Conservation (phyloP, 2,797 vertebrate genomes). For the Coccyzus lansbergi region DNA sequence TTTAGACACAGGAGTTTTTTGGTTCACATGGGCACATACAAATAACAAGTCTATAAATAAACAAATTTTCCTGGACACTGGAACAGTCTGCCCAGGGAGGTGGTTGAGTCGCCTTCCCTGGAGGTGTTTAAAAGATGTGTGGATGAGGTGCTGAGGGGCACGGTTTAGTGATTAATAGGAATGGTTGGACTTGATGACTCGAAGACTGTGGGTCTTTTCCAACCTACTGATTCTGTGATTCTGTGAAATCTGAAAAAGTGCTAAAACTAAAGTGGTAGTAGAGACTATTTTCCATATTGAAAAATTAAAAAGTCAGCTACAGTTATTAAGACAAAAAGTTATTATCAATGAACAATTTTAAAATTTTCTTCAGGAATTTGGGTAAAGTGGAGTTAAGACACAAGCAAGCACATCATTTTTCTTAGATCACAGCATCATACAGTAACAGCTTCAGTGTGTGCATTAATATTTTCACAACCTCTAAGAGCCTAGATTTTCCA, state of each 20-base stretch:
- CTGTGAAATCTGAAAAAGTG: not conserved
- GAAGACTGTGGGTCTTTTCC: too few relatives aligned
- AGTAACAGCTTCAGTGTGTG: not conserved
- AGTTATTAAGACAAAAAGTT: not conserved
- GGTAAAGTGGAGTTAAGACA: not conserved
- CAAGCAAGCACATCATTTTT: not conserved
- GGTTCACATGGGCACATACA: not conserved
- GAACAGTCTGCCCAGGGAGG: too few relatives aligned
- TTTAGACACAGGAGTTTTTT: rapidly evolving
- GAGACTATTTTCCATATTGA: not conserved
- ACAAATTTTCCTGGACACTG: not conserved
- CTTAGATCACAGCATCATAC: not conserved
- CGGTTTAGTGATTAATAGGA: too few relatives aligned
- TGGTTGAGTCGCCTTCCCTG: too few relatives aligned
- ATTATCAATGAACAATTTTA: not conserved
- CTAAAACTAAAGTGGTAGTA: not conserved
- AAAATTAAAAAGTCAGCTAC: not conserved
- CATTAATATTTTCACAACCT: not conserved
- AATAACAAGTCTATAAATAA: not conserved
- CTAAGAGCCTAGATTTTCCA: not conserved
- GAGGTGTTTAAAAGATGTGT: too few relatives aligned
- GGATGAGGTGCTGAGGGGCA: too few relatives aligned
- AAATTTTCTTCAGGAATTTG: not conserved
- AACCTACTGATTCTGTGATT: too few relatives aligned
- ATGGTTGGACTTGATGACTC: too few relatives aligned